These are phyloP conservation scores for Notothenia coriiceps DNA, from an alignment of 2,113 vertebrate species.

Conservation along the genomic window DNA sequence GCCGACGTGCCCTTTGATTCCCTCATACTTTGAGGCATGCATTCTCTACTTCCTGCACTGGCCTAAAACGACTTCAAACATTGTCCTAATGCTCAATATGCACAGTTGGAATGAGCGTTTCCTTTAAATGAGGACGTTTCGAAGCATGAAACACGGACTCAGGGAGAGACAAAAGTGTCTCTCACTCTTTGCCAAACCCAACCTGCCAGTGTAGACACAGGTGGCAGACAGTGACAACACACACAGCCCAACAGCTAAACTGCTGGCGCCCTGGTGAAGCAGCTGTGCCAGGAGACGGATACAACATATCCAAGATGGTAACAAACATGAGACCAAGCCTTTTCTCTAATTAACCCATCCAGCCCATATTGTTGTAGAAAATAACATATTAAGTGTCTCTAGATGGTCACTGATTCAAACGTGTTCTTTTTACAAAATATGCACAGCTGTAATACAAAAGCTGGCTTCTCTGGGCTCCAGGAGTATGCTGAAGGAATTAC, in stretches of 20 bases:
- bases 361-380: background rate
- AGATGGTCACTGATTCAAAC: conserved; percentile 5
- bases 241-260: conserved; percentile 17
- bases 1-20: background rate
- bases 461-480: too few species aligned
- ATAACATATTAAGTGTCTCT: background rate
- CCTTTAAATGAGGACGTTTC: conserved; percentile 15
- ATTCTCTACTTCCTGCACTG: background rate
- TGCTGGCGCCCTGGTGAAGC: conserved; percentile 3
- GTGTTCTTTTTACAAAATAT: background rate
- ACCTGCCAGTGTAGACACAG: conserved; percentile 31
- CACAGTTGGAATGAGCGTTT: conserved; percentile 2
- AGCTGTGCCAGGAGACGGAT: conserved; percentile 29
- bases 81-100: background rate
- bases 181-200: conserved; percentile 11
- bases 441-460: too few species aligned
- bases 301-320: background rate
- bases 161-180: conserved; percentile 19
- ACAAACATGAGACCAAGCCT: background rate
- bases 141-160: conserved; percentile 33
- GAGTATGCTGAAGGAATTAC: too few species aligned
- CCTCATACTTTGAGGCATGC: background rate
- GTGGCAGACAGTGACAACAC: conserved; percentile 33
- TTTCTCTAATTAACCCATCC: background rate
- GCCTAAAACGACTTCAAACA: background rate